These are phyloP conservation scores for Lepisosteus osseus DNA, from an alignment of 2,113 vertebrate genomes.

Conservation along the genomic window DNA sequence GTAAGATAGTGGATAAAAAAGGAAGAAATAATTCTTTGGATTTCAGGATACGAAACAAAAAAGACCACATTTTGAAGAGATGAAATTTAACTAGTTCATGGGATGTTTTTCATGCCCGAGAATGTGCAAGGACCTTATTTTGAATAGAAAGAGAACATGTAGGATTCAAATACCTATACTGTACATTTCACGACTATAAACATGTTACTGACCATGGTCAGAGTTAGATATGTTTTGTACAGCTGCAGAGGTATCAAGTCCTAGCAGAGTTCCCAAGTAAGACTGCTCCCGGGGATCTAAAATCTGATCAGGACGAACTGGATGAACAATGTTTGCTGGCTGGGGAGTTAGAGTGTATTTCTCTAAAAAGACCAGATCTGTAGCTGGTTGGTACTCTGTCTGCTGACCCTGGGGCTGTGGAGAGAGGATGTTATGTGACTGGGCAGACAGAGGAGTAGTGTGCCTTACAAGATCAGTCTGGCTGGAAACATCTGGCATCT, in stretches of 20 bases:
- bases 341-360: conserved; percentile 92
- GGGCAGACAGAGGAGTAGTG: conserved; percentile 46
- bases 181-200: too few relatives aligned
- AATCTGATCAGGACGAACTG: conserved; percentile 86
- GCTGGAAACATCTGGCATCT: conserved; percentile 57
- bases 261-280: conserved; percentile 86
- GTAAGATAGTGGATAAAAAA: too few relatives aligned
- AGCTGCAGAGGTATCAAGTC: conserved; percentile 75
- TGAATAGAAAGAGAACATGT: too few relatives aligned
- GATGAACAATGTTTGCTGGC: conserved; percentile 84
- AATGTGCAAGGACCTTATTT: too few relatives aligned
- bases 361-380: conserved; percentile 89
- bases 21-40: too few relatives aligned
- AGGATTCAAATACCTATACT: too few relatives aligned
- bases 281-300: conserved; percentile 90
- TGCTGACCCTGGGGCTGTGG: conserved; percentile 56
- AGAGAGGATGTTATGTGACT: conserved; percentile 62
- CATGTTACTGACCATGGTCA: conserved; percentile 62
- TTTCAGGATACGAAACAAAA: too few relatives aligned
- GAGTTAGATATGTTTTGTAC: conserved; percentile 73
- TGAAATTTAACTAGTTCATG: too few relatives aligned
- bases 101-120: too few relatives aligned
- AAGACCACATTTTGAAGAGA: too few relatives aligned
- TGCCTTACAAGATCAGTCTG: conserved; percentile 64
- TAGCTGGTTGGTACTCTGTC: conserved; percentile 73